Evolutionary conservation across 2,888 invertebrate genomes (phyloP), one percentile per base, ranked within the genome.

Genomic region (Tipula helvola): DNA sequence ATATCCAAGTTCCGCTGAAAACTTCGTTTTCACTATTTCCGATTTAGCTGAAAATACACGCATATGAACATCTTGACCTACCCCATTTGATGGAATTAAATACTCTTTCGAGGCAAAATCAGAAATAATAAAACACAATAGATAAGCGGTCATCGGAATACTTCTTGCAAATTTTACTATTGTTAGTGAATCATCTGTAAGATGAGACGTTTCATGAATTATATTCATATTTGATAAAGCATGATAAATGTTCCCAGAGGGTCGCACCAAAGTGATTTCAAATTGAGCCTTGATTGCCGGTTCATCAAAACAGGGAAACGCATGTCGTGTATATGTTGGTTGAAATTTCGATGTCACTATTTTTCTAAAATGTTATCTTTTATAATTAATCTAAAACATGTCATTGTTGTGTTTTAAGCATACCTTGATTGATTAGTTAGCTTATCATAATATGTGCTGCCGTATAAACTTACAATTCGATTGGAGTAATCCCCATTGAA

Each of bases 291-390:
- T 98, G 90, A 97, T 95, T 86, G 95, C 94, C 0, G 97, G 99
- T 90, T 98, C 98, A 91, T 99, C 99, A 90, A 99, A 97, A 90
- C 98, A 98, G 0, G 99, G 99, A 90, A 97, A 98, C 0, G 98
- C 96, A 91, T 95, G 94, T 41, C 99, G 94, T 0, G 99, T 98
- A 91, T 97, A 97, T 0, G 98, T 98, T 0, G 98, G 98, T 90
- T 99, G 97, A 90, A 99, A 98, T 92, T 99, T 98, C 13, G 97
- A 96, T 0, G 97, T 96, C 3, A 97, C 97, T 90, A 98, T 95
- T 87, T 93, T 93, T 89, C 97, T 97, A 90, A 39, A 84, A 84
- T 39, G 36, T 84, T 39, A 41, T 84, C 39, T n/a, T 7, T 16
- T 39, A 5, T 7, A 83, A 3, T 36, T 10, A 1, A 83, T 36